Base-by-base conservation (phyloP, 2,113 vertebrate species). In the Perognathus longimembris region DNA sequence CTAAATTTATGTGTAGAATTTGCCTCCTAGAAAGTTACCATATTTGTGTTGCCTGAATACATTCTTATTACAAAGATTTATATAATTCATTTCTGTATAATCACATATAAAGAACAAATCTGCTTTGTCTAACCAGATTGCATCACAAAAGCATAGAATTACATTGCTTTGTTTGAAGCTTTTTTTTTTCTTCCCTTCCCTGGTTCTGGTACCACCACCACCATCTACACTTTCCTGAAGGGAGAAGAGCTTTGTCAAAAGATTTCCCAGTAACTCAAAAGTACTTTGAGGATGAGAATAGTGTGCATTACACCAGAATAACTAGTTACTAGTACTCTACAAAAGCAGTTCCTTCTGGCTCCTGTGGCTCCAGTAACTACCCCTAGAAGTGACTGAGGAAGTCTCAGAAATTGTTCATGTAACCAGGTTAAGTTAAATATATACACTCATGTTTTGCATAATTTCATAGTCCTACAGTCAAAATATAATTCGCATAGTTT, bases 171-270 rank as follows among this genome's bases (percentile, higher is more conserved):
- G 20, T 74, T 93, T 64, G 63, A 81, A 78, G 88, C 11, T 1
- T 32, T 28, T 93, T 77, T 81, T 34, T n/a, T 28, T 32, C 80
- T 15, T 64, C 54, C 54, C 42, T 50, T 89, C 21, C 28, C 80
- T 40, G 42, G 40, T 45, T 34, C 77, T 32, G 5, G 17, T 0
- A 20, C 26, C 71, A 57, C 20, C 45, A 79, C 7, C 3, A 42
- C 45, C 85, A 64, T 80, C 86, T 54, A 70, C 28, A 71, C 20
- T 71, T 40, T 50, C 90, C 93, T 67, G 76, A 89, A 93, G 86
- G 93, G 38, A 81, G 88, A 87, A 78, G 32, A 92, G 34, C 63
- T 96, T 96, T 70, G 22, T 40, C 96, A 91, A 93, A 91, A 95
- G 59, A 80, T 66, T 87, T 95, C 32, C 92, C 67, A 12, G 73